phyloP scores from a whole-genome alignment of 2,888 invertebrate genomes.

The Chrysomela aeneicollis region DNA sequence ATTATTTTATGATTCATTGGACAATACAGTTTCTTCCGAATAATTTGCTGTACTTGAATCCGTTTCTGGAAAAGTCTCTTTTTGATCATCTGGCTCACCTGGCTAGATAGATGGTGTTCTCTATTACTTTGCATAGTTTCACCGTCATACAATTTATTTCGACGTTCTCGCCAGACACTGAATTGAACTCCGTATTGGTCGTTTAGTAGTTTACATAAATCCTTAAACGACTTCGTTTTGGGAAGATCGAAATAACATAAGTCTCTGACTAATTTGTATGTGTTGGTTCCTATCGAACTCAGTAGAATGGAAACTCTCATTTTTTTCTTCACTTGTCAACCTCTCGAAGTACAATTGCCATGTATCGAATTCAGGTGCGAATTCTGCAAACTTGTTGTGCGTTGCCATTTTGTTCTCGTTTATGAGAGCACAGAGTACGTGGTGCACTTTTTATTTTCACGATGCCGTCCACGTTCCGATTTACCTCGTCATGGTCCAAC shows the following conservation, averaged over 20 bases:
- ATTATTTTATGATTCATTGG: no score
- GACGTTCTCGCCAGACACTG: slow-evolving; percentile 9
- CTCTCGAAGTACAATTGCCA: neutral
- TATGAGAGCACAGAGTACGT: neutral
- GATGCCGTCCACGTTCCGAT: neutral
- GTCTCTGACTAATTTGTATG: slow-evolving; percentile 2
- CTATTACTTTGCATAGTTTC: neutral
- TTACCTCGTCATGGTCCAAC: neutral
- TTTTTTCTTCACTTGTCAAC: neutral
- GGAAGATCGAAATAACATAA: neutral
- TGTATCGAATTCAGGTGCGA: neutral
- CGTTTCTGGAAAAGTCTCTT: no score
- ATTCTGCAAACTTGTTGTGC: neutral
- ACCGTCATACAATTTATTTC: neutral
- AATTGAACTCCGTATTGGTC: slow-evolving; percentile 3
- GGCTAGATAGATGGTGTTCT: no score
- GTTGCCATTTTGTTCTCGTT: neutral
- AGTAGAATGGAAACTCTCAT: neutral
- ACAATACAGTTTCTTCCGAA: no score
- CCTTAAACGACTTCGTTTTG: neutral
- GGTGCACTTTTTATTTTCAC: neutral
- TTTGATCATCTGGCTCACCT: no score
- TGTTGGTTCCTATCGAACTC: neutral
- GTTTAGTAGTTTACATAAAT: slow-evolving; percentile 3
- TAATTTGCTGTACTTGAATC: no score